Evolutionary conservation across 1,140 invertebrate species (phyloP).

Genomic region (Drosophila tropicalis): DNA sequence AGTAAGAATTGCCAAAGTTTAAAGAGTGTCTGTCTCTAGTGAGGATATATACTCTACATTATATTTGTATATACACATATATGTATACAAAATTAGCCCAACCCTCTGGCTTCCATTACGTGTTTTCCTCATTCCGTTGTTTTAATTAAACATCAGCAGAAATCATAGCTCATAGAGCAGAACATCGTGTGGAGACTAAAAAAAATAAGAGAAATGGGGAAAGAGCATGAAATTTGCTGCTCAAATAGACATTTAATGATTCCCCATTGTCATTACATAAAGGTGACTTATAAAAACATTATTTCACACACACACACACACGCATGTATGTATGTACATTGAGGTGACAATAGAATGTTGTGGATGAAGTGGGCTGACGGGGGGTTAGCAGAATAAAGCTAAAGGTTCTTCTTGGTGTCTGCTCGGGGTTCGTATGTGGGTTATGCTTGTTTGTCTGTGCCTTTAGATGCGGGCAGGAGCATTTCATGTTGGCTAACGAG

Average conservation of each 20-base stretch:
- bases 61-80: neutral
- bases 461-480: conserved; percentile 56
- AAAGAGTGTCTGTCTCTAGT: no score
- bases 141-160: conserved; percentile 12
- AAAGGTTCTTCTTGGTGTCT: conserved; percentile 6
- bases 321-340: neutral
- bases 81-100: neutral
- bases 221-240: conserved; percentile 25
- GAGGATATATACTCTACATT: no score
- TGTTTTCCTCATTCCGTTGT: neutral
- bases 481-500: conserved; percentile 75
- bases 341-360: neutral
- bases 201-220: conserved; percentile 24
- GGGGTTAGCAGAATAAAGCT: conserved; percentile 1
- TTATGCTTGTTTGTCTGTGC: conserved; percentile 12
- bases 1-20: no score
- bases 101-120: neutral
- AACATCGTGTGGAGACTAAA: neutral
- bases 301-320: conserved; percentile 61
- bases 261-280: conserved; percentile 80
- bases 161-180: neutral
- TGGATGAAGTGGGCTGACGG: no score
- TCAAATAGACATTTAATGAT: conserved; percentile 80
- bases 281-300: conserved; percentile 80
- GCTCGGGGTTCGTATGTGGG: conserved; percentile 8